These are phyloP conservation scores for Nebria salina DNA, from an alignment of 2,888 invertebrate species.

Conservation along the genomic window DNA sequence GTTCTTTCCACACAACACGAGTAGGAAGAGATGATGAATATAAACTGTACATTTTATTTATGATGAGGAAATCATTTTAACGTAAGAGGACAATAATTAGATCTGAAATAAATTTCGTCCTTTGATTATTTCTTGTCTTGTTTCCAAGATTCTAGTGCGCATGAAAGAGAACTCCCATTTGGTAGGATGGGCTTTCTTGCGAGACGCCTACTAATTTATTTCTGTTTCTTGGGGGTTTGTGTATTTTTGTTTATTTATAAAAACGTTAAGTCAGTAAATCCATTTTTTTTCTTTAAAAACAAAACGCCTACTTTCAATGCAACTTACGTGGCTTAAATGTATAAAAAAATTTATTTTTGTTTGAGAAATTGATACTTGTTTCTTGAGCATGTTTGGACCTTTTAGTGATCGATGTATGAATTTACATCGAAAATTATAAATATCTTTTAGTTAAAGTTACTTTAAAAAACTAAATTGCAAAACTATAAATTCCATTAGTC, in stretches of 20 bases:
- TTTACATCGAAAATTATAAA: no score
- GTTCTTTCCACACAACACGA: neutral
- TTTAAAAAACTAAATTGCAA: no score
- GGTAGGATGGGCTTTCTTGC: conserved; percentile 3
- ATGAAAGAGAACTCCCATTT: conserved; percentile 19
- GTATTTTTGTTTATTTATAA: neutral
- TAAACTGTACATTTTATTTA: neutral
- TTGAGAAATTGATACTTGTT: no score
- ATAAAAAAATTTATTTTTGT: neutral
- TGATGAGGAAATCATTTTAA: neutral
- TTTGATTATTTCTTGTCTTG: neutral
- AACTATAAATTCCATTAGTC: no score
- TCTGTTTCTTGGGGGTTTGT: neutral
- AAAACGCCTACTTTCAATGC: neutral
- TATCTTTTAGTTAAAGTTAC: no score
- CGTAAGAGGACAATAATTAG: neutral
- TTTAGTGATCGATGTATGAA: no score
- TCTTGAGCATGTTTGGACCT: no score
- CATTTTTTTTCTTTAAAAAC: neutral
- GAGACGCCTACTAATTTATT: conserved; percentile 14
- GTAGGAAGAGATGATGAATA: neutral
- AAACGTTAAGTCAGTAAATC: neutral
- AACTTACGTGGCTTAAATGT: neutral
- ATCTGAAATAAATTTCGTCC: neutral
- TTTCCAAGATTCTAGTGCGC: conserved; percentile 8